Evolutionary conservation across 2,888 invertebrate species (phyloP), one percentile per base, ranked within the genome.

Genomic region (Hirtodrosophila cameraria): DNA sequence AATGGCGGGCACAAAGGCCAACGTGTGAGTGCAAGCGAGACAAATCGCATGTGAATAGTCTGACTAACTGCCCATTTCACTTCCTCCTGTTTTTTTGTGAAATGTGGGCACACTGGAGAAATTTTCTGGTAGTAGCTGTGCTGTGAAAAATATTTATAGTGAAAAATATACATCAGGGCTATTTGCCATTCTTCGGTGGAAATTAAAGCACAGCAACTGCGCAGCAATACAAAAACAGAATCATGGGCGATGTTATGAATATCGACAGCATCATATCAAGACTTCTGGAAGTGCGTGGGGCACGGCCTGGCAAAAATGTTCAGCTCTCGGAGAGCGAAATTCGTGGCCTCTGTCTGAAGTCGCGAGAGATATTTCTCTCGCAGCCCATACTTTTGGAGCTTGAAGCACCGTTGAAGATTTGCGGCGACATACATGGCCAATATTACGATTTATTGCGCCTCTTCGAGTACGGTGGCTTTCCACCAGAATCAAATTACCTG

Each of bases 391-490:
- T 99, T 86, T 93, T 99, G 91, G 99, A 99, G 93, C 93, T 99
- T 89, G 99, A 99, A 92, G 99, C 99, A 53, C 99, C 99, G 69
- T 93, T 99, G 75, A 99, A 99, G 94, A 99, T 99, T 92, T 99
- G 99, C 93, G 90, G 99, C 92, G 99, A 99, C 91, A 99, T 99
- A 88, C 99, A 99, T 91, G 99, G 99, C 70, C 99, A 99, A 92
- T 99, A 99, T 92, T 99, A 99, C 91, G 99, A 99, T 92, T 93
- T 99, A 83, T 93, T 99, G 87, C 95, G 99, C 90, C 93, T 99
- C 77, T 99, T 99, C 91, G 99, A 99, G 91, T 99, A 99, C 89
- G 99, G 99, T 53, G 98, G 99, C 31, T 99, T 99, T 91, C 99
- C 99, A 39, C 99, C 99, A 13, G 99, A 99, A 92, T 97, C 98